A percentile compares a stretch with the other conserved stretches of the same genome.
phyloP scores from a whole-genome alignment of 1,140 invertebrate genomes.

The Drosophila carrolli region DNA sequence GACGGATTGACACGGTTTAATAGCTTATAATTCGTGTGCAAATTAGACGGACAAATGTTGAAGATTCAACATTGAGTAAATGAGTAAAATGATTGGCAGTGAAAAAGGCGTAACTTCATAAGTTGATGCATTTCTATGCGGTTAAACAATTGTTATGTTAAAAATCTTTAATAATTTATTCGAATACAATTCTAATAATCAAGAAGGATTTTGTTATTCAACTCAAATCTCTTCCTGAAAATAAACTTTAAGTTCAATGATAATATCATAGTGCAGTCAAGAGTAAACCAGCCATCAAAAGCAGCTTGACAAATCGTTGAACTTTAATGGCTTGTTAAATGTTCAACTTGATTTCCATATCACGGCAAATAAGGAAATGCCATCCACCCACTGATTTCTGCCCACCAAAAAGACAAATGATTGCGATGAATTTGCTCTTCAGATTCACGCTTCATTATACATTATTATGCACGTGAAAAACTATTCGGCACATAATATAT shows the following conservation, averaged over 20 bases:
- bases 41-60: background rate
- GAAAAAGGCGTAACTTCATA: too few relatives aligned
- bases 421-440: constrained; percentile 11
- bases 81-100: too few relatives aligned
- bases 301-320: constrained; percentile 3
- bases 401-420: constrained; percentile 11
- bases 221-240: background rate
- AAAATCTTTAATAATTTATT: too few relatives aligned
- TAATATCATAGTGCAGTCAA: background rate
- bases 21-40: background rate
- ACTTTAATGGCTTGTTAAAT: constrained; percentile 2
- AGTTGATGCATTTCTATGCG: too few relatives aligned
- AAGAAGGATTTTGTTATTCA: background rate
- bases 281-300: background rate
- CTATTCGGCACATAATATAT: background rate
- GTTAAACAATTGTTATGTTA: too few relatives aligned
- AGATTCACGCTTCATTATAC: constrained; percentile 15
- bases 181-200: too few relatives aligned
- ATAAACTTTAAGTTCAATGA: background rate
- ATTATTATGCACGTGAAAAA: constrained; percentile 32
- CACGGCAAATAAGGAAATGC: constrained; percentile 14
- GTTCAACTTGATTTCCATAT: constrained; percentile 13
- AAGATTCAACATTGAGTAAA: background rate
- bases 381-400: constrained; percentile 22
- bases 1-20: constrained; percentile 6